Evolutionary conservation across 2,113 vertebrate genomes (phyloP).

Genomic region (Semnornis frantzii): DNA sequence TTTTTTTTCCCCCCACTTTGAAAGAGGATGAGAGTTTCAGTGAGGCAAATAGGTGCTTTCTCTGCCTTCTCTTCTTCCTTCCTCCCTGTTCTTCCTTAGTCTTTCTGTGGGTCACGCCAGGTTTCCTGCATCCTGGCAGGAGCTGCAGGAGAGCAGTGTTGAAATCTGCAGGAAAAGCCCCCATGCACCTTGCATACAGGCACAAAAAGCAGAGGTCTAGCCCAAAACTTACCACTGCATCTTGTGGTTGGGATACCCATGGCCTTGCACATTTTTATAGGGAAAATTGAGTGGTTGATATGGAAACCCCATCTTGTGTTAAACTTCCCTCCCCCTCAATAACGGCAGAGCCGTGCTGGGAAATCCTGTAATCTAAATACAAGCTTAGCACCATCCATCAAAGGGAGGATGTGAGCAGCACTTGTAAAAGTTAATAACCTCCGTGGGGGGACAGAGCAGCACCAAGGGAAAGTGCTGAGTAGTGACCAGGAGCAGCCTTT

Average conservation of each 20-base stretch:
- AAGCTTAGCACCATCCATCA: slow-evolving; percentile 40
- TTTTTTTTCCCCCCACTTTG: not conserved
- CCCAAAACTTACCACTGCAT: not conserved
- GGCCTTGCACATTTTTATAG: not conserved
- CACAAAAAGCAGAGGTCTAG: not conserved
- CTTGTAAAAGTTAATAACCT: slow-evolving; percentile 66
- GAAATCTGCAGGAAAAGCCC: not conserved
- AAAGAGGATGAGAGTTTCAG: not conserved
- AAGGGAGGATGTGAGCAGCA: slow-evolving; percentile 30
- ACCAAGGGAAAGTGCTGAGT: slow-evolving; percentile 7
- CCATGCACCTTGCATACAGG: not conserved
- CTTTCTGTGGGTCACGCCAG: not conserved
- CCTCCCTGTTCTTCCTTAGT: not conserved
- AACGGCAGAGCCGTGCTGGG: not conserved
- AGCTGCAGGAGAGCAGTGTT: not conserved
- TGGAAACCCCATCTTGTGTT: not conserved
- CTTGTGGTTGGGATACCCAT: not conserved
- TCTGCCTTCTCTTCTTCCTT: not conserved
- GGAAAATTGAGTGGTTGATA: not conserved
- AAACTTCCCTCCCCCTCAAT: not conserved
- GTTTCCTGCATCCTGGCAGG: not conserved
- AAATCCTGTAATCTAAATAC: slow-evolving; percentile 40
- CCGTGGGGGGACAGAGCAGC: not conserved
- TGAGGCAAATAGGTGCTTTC: not conserved
- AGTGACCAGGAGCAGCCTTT: slow-evolving; percentile 30